Conservation (phyloP, 2,113 vertebrate genomes). For the Peucedramus taeniatus region DNA sequence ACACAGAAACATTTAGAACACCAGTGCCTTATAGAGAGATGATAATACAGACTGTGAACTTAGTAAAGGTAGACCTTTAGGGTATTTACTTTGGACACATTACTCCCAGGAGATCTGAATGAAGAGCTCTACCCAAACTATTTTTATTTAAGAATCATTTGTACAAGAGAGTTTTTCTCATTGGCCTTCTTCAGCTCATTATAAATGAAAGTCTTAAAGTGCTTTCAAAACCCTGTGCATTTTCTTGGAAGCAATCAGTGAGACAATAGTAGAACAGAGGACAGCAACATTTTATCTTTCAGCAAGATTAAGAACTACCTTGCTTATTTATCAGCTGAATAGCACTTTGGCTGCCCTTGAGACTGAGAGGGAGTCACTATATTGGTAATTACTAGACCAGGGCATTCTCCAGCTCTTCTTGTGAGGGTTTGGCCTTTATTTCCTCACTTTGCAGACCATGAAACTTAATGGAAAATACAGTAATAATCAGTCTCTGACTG, state of each 20-base stretch:
- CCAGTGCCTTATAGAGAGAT: conserved; percentile 31
- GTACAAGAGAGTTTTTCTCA: conserved; percentile 8
- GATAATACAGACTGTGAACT: conserved; percentile 51
- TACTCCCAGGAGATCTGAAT: conserved; percentile 27
- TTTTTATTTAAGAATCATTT: conserved; percentile 40
- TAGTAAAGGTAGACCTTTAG: conserved; percentile 12
- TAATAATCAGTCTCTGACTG: background rate
- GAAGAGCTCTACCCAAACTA: conserved; percentile 20
- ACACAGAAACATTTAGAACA: conserved; percentile 58
- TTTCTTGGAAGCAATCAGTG: background rate
- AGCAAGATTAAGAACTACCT: background rate
- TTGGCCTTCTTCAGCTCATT: conserved; percentile 19
- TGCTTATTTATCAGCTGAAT: background rate
- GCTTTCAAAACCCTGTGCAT: background rate
- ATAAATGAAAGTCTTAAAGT: conserved; percentile 14
- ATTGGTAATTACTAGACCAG: background rate
- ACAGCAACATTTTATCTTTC: background rate
- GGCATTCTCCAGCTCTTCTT: background rate
- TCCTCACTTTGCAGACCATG: background rate
- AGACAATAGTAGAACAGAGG: background rate
- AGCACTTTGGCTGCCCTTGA: background rate
- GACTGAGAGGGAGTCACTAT: background rate
- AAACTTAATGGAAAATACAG: background rate
- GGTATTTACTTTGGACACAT: conserved; percentile 44
- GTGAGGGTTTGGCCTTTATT: background rate